phyloP scores from a whole-genome alignment of 2,888 invertebrate species.

The Quadroppia sp. region DNA sequence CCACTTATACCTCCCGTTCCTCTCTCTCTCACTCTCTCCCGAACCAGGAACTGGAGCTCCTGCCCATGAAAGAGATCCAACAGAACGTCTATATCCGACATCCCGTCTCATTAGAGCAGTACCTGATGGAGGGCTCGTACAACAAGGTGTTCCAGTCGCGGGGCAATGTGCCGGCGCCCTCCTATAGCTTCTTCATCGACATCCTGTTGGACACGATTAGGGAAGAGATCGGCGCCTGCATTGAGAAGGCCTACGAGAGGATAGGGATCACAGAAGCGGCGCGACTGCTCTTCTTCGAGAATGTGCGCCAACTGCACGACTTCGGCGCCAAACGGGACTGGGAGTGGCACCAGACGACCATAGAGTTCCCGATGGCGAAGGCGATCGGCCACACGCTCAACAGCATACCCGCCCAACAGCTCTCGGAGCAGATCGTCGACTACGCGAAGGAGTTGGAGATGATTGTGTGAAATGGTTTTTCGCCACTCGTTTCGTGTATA shows the following conservation, averaged over 20 bases:
- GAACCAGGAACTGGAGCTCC: slow-evolving; percentile 78
- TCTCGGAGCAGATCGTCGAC: slow-evolving; percentile 89
- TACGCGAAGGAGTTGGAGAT: slow-evolving; percentile 97
- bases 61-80: slow-evolving; percentile 85
- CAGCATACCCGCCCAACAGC: slow-evolving; percentile 74
- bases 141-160: slow-evolving; percentile 93
- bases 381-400: slow-evolving; percentile 51
- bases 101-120: slow-evolving; percentile 92
- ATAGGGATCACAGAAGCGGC: slow-evolving; percentile 82
- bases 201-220: slow-evolving; percentile 90
- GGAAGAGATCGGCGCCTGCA: slow-evolving; percentile 91
- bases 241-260: slow-evolving; percentile 92
- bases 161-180: slow-evolving; percentile 91
- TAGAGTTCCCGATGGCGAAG: neutral
- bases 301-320: slow-evolving; percentile 69
- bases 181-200: slow-evolving; percentile 95
- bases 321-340: slow-evolving; percentile 52
- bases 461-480: slow-evolving; percentile 84
- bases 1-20: too few species aligned
- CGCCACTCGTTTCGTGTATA: too few species aligned
- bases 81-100: slow-evolving; percentile 90
- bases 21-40: too few species aligned
- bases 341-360: slow-evolving; percentile 22
- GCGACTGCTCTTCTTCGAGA: slow-evolving; percentile 77
- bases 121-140: slow-evolving; percentile 98